Base-by-base conservation (phyloP, 2,888 invertebrate species). In the Steinernema scapterisci region DNA sequence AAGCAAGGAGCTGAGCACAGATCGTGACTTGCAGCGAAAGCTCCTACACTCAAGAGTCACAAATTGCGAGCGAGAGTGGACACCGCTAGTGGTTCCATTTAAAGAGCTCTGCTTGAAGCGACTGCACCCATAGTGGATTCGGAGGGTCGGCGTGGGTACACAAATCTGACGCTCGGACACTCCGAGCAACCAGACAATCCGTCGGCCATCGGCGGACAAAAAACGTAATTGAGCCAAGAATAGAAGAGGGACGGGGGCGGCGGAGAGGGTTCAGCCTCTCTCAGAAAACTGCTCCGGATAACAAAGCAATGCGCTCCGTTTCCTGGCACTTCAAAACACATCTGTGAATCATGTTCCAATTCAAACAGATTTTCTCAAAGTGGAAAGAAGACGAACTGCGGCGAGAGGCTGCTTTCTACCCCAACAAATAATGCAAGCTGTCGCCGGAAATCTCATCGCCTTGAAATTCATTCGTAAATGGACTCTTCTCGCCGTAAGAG, bases 1-100 rank as follows among this genome's bases (percentile, higher is more conserved):
- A 25, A 54, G 25, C 13, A 16, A 48, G 19, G 16, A 2, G 54
- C 23, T 13, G 54, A 2, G 13, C 31, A 5, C 7, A 63, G 7
- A 31, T 63, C 63, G 63, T 63, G 63, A 63, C 31, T 63, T 63
- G 63, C 63, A 27, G 63, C 23, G 63, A 63, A 63, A 27, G 63
- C 31, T 63, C 63, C 27, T 31, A 63, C 21, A 21, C 7, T 16
- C 54, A 23, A 19, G 54, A 19, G 21, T 6, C 54, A 21, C 27
- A 63, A 63, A 63, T 5, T 21, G 31, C 27, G 31, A 31, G 13
- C 31, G 27, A 31, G 63, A 63, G 63, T 63, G 63, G 31, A 63
- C 63, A 63, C 1, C 11, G 63, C 16, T 27, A 2, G 31, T 31
- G 63, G 63, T 63, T 63, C 63, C 63, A 63, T 63, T 63, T 63